These are phyloP conservation scores for Callosobruchus maculatus DNA, from an alignment of 2,888 invertebrate species.

Conservation along the genomic window DNA sequence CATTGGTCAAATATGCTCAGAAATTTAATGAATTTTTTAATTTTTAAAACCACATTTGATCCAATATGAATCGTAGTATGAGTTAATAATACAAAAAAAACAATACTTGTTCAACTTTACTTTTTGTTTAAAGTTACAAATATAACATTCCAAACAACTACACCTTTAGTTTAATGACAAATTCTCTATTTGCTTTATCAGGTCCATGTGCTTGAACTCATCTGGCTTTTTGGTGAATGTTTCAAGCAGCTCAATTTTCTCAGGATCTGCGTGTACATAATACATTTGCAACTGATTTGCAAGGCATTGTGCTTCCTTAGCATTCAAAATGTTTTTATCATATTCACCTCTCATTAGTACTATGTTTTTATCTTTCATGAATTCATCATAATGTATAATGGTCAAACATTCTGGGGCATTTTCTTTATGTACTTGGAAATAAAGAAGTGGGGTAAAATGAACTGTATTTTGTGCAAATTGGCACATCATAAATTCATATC, in stretches of 20 bases:
- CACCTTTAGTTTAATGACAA: conserved; percentile 33
- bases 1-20: too few relatives aligned
- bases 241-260: conserved; percentile 62
- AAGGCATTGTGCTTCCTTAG: conserved; percentile 79
- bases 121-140: too few relatives aligned
- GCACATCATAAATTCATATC: conserved; percentile 81
- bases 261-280: conserved; percentile 64
- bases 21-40: too few relatives aligned
- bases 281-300: conserved; percentile 84
- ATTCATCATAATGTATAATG: conserved; percentile 74
- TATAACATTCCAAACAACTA: background rate
- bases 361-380: conserved; percentile 65
- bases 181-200: conserved; percentile 72
- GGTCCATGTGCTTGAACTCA: conserved; percentile 77
- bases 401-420: conserved; percentile 86
- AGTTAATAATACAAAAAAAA: too few relatives aligned
- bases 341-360: conserved; percentile 85
- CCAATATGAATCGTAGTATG: too few relatives aligned
- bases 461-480: conserved; percentile 70
- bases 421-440: conserved; percentile 84
- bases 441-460: conserved; percentile 81
- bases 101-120: too few relatives aligned
- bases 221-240: conserved; percentile 68
- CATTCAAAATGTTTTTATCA: conserved; percentile 71
- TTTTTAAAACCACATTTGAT: too few relatives aligned